phyloP scores from a whole-genome alignment of 2,113 vertebrate species.

The Oryzias celebensis region DNA sequence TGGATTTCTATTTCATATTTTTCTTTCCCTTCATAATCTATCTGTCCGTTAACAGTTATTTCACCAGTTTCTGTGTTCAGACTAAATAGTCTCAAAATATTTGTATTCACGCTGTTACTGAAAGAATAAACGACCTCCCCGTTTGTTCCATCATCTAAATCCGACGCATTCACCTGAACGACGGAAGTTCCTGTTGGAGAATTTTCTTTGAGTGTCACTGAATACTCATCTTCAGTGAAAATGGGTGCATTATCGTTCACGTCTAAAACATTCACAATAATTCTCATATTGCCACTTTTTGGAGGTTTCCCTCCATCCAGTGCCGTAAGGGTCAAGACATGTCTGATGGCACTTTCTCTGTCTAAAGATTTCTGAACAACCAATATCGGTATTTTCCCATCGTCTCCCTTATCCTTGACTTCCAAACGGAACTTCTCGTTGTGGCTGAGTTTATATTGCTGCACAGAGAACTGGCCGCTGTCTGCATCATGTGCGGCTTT shows the following conservation, averaged over 20 bases:
- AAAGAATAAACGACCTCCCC: conserved; percentile 65
- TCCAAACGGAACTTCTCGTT: conserved; percentile 68
- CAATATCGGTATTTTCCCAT: conserved; percentile 63
- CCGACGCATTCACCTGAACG: conserved; percentile 66
- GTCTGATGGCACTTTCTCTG: conserved; percentile 43
- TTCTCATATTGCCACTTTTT: conserved; percentile 39
- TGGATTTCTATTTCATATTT: conserved; percentile 51
- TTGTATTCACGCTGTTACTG: conserved; percentile 42
- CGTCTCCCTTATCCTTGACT: conserved; percentile 50
- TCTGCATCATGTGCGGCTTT: conserved; percentile 73
- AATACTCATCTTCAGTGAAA: conserved; percentile 54
- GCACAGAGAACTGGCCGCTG: conserved; percentile 68
- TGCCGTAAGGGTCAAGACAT: conserved; percentile 55
- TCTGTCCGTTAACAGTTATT: conserved; percentile 34
- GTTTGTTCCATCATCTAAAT: conserved; percentile 60
- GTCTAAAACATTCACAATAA: conserved; percentile 54
- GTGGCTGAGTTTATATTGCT: conserved; percentile 71
- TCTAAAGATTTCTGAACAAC: conserved; percentile 66
- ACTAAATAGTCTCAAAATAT: conserved; percentile 36
- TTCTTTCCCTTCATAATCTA: conserved; percentile 60
- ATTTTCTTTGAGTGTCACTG: conserved; percentile 58
- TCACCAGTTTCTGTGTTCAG: conserved; percentile 57
- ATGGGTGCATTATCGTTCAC: conserved; percentile 62
- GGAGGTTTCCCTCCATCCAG: conserved; percentile 65
- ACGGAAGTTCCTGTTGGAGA: conserved; percentile 43